phyloP scores from a whole-genome alignment of 2,797 vertebrate genomes.

The Amblyopsis hoosieri region DNA sequence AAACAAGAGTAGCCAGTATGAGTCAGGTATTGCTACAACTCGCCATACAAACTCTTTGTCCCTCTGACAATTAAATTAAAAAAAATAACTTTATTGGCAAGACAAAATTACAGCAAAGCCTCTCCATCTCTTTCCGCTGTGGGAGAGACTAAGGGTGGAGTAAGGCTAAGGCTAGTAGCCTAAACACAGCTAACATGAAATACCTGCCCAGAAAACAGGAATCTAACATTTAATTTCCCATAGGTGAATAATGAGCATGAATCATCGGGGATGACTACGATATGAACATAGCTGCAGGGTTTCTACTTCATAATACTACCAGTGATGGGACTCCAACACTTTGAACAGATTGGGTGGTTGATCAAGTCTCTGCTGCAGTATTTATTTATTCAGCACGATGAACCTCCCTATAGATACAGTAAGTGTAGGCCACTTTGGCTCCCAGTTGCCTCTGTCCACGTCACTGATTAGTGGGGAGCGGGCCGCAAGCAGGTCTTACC shows the following conservation, averaged over 20 bases:
- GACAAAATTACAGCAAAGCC: slow-evolving; percentile 78
- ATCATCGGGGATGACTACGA: slow-evolving; percentile 53
- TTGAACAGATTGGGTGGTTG: slow-evolving; percentile 31
- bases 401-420: slow-evolving; percentile 32
- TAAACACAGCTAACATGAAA: slow-evolving; percentile 81
- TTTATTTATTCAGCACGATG: slow-evolving; percentile 26
- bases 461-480: slow-evolving; percentile 50
- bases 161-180: slow-evolving; percentile 83
- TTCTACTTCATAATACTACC: slow-evolving; percentile 54
- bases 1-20: slow-evolving; percentile 86
- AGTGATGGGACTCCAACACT: slow-evolving; percentile 40
- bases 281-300: slow-evolving; percentile 52
- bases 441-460: slow-evolving; percentile 44
- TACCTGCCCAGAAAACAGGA: slow-evolving; percentile 75
- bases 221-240: slow-evolving; percentile 69
- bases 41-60: slow-evolving; percentile 77
- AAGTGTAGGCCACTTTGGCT: slow-evolving; percentile 48
- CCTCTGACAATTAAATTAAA: slow-evolving; percentile 78
- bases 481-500: slow-evolving; percentile 53
- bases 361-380: slow-evolving; percentile 31
- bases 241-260: slow-evolving; percentile 67
- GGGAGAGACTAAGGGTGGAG: slow-evolving; percentile 74
- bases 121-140: slow-evolving; percentile 65
- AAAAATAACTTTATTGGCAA: slow-evolving; percentile 83
- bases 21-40: slow-evolving; percentile 85